A percentile compares a stretch with the other conserved stretches of the same genome.
Evolutionary conservation across 2,113 vertebrate genomes (phyloP).

Genomic region (Dendropsophus ebraccatus): DNA sequence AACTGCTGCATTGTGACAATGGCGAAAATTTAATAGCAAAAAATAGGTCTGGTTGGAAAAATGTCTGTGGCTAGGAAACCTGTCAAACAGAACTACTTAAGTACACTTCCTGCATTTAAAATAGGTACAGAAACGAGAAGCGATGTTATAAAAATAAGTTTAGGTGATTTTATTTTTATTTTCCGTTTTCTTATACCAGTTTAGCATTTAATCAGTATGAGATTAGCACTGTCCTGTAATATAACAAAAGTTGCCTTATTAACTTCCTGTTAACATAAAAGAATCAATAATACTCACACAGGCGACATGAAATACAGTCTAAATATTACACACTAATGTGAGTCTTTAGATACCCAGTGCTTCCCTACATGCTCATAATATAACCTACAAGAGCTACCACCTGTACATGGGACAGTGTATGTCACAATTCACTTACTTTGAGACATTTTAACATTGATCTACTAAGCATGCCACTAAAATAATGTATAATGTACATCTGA

Average conservation of each 20-base stretch:
- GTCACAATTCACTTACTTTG: no score
- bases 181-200: not conserved
- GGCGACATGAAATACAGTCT: no score
- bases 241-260: not conserved
- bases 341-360: not conserved
- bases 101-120: slow-evolving; percentile 20
- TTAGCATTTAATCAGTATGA: not conserved
- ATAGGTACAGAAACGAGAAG: not conserved
- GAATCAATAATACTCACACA: not conserved
- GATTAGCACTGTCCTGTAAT: not conserved
- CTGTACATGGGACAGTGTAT: no score
- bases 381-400: not conserved
- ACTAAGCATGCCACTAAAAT: no score
- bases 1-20: not conserved
- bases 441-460: no score
- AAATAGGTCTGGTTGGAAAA: not conserved
- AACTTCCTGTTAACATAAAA: not conserved
- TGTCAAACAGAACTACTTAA: slow-evolving; percentile 17
- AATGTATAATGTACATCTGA: no score
- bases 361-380: not conserved
- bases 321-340: not conserved
- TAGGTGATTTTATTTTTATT: not conserved
- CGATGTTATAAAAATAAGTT: not conserved
- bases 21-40: slow-evolving; percentile 4
- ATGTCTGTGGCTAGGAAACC: not conserved